Evolutionary conservation across 2,113 vertebrate genomes (phyloP), one percentile per base, ranked within the genome.

Genomic region (Bombycilla garrulus): DNA sequence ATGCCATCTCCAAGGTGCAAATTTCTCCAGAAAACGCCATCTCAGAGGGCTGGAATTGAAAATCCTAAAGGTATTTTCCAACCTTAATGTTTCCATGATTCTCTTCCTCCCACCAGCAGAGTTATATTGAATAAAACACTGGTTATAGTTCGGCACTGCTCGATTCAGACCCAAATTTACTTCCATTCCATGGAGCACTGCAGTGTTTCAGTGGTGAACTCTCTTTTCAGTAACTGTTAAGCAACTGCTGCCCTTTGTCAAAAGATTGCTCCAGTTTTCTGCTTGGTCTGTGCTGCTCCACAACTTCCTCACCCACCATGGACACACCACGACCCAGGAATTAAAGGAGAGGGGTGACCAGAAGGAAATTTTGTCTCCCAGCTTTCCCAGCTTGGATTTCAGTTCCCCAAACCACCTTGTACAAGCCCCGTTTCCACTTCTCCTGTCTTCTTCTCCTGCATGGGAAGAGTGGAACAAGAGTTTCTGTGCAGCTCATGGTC

Each of bases 1-100:
- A 2, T 28, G 20, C 5, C 4, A 1, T 3, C 0, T 2, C 50
- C 29, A 5, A 16, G 38, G 36, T 3, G 38, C 11, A 36, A 42
- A 33, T 35, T 12, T 67, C 71, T 53, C 40, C 54, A 42, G 60
- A 29, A 77, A 48, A n/a, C 45, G 23, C 5, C 33, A 45, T 6
- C 35, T 58, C 7, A 23, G 26, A 48, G 20, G 22, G 15, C 10
- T 44, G 35, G 26, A 25, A 56, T 8, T 56, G 22, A 5, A 38
- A 10, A 29, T 24, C 40, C 12, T 44, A 11, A 20, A 62, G 35
- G 11, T 29, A 7, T 54, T 61, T 44, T 44, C 28, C 40, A 69
- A 4, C 40, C 3, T 28, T 22, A 29, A 67, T 0, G 0, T 20
- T 18, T 21, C 21, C 25, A 8, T 51, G 1, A 29, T 18, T 67